Evolutionary conservation across 2,797 vertebrate genomes (phyloP).

Genomic region (Muraenolepis orangiensis): DNA sequence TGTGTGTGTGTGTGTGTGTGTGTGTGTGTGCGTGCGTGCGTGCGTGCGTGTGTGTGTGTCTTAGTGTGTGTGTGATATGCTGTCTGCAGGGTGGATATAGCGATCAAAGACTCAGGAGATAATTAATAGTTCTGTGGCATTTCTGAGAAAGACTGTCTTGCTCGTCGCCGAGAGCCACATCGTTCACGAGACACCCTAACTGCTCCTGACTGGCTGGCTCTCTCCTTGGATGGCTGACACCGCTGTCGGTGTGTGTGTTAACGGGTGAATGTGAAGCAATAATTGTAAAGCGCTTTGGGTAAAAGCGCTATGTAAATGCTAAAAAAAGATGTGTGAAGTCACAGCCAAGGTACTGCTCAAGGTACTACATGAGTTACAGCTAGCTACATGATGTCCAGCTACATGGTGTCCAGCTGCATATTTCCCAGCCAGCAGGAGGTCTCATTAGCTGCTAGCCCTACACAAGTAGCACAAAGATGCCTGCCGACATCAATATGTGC

Average conservation of each 20-base stretch:
- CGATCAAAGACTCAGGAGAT: not conserved
- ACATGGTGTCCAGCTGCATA: slow-evolving; percentile 14
- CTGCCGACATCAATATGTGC: slow-evolving; percentile 31
- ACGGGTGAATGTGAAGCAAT: too few species aligned
- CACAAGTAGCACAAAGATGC: slow-evolving; percentile 32
- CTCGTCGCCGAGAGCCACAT: too few species aligned
- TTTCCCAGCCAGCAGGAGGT: slow-evolving; percentile 31
- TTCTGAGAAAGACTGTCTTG: not conserved
- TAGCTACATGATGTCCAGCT: not conserved
- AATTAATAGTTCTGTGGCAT: not conserved
- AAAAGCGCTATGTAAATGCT: too few species aligned
- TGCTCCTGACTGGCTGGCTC: too few species aligned
- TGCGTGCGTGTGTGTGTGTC: too few species aligned
- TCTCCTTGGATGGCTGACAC: too few species aligned
- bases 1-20: not conserved
- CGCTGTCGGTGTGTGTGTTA: not conserved
- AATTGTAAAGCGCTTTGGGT: too few species aligned
- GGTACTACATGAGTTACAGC: too few species aligned
- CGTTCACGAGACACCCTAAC: too few species aligned
- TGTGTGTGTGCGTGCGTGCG: not conserved
- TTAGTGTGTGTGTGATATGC: too few species aligned
- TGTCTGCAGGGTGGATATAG: not conserved
- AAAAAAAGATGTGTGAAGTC: not conserved
- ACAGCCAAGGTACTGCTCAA: slow-evolving; percentile 4
- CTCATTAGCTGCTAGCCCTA: slow-evolving; percentile 47